Evolutionary conservation across 1,140 invertebrate genomes (phyloP).

Genomic region (Rhysida immarginata): DNA sequence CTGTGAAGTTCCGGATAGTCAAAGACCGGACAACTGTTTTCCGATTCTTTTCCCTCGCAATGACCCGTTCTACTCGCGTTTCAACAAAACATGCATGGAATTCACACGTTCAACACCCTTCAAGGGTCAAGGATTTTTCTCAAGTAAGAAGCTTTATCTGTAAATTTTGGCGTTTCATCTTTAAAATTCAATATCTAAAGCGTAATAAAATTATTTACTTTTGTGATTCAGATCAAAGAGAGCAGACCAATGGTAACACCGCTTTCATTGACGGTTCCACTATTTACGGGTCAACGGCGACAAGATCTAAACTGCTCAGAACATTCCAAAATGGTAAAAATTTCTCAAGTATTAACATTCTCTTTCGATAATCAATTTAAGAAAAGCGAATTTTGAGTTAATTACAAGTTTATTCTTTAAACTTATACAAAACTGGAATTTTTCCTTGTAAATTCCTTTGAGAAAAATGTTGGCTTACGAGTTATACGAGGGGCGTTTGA

Average conservation of each 20-base stretch:
- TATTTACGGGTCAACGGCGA: constrained; percentile 48
- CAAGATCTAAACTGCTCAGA: constrained; percentile 30
- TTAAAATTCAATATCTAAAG: no score
- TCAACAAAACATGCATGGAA: constrained; percentile 20
- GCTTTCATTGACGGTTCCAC: constrained; percentile 52
- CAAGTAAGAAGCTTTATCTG: constrained; percentile 7
- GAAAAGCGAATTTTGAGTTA: no score
- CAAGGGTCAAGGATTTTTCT: not conserved
- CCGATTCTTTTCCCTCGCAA: constrained; percentile 32
- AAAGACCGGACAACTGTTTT: constrained; percentile 32
- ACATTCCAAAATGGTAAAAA: constrained; percentile 9
- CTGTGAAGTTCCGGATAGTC: constrained; percentile 16
- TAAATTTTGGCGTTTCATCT: no score
- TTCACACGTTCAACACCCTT: constrained; percentile 6
- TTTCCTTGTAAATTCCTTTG: no score
- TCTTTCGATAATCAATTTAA: no score
- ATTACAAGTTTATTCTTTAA: no score
- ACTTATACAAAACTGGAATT: no score
- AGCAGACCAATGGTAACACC: constrained; percentile 52
- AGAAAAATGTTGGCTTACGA: no score
- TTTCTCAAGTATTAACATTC: no score
- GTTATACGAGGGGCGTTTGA: no score
- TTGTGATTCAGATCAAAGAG: constrained; percentile 22
- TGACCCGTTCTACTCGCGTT: constrained; percentile 28
- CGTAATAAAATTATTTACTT: no score